Conservation (phyloP, 2,888 invertebrate genomes). For the Eupithecia pulchellata region DNA sequence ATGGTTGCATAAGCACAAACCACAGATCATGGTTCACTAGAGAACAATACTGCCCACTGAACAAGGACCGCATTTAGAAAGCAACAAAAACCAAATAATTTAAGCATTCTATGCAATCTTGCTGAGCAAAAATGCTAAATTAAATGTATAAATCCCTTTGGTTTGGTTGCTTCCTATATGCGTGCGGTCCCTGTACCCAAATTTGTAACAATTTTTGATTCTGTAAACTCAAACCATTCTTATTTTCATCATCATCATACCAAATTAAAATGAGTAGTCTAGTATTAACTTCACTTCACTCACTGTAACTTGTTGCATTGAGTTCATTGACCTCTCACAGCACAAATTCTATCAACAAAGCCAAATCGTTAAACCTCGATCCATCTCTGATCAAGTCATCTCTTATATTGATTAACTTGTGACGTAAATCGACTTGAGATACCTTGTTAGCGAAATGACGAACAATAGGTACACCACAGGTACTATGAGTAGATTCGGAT, state of each 20-base stretch:
- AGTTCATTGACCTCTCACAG: background rate
- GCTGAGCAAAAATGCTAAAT: no score
- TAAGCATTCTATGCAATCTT: background rate
- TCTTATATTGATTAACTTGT: conserved; percentile 72
- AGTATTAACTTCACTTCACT: no score
- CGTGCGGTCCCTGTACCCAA: no score
- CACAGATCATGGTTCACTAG: conserved; percentile 36
- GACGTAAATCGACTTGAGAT: conserved; percentile 75
- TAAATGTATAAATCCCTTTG: no score
- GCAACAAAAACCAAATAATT: background rate
- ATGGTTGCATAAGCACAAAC: conserved; percentile 42
- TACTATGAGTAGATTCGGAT: conserved; percentile 38
- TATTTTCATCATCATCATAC: no score
- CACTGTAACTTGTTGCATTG: background rate
- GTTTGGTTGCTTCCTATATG: no score
- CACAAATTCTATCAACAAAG: background rate
- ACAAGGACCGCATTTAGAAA: background rate
- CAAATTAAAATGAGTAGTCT: no score
- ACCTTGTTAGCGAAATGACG: conserved; percentile 58
- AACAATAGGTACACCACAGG: conserved; percentile 52
- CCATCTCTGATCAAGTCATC: conserved; percentile 46
- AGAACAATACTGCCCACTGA: conserved; percentile 64
- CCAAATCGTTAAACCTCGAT: conserved; percentile 1
- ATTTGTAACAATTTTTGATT: no score
- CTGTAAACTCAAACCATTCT: background rate